Conservation (phyloP, 2,113 vertebrate genomes). For the Zootoca vivipara region DNA sequence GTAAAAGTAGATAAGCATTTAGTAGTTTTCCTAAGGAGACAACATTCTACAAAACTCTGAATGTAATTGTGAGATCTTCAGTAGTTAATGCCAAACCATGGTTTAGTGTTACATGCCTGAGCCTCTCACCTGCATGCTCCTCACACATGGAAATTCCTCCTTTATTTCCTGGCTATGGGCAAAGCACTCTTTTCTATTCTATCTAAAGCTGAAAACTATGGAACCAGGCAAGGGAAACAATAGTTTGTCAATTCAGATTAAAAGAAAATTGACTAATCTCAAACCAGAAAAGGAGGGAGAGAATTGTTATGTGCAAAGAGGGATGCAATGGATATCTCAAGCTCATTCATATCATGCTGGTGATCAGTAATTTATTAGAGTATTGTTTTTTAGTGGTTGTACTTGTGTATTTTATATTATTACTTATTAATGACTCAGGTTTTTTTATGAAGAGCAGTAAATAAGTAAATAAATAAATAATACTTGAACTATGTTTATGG, state of each 20-base stretch:
- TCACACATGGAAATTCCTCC: neutral
- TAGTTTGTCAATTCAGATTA: neutral
- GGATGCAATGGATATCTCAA: neutral
- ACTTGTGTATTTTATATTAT: too few relatives aligned
- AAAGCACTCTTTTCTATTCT: neutral
- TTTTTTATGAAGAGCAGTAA: too few relatives aligned
- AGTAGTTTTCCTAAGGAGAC: constrained; percentile 38
- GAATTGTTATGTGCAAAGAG: neutral
- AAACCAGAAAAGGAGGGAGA: neutral
- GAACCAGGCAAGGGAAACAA: neutral
- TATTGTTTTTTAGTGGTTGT: too few relatives aligned
- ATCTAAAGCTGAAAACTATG: neutral
- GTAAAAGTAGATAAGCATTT: constrained; percentile 34
- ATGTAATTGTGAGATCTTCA: neutral
- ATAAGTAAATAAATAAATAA: too few relatives aligned
- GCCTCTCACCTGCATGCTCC: neutral
- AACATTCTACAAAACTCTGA: neutral
- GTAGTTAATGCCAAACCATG: neutral
- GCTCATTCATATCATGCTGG: neutral
- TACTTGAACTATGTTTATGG: neutral
- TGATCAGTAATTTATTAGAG: too few relatives aligned
- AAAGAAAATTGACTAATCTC: neutral
- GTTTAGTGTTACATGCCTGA: neutral
- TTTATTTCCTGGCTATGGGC: neutral
- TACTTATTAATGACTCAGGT: too few relatives aligned